Evolutionary conservation across 1,140 invertebrate species (phyloP).

Genomic region (Zaprionus camerounensis): DNA sequence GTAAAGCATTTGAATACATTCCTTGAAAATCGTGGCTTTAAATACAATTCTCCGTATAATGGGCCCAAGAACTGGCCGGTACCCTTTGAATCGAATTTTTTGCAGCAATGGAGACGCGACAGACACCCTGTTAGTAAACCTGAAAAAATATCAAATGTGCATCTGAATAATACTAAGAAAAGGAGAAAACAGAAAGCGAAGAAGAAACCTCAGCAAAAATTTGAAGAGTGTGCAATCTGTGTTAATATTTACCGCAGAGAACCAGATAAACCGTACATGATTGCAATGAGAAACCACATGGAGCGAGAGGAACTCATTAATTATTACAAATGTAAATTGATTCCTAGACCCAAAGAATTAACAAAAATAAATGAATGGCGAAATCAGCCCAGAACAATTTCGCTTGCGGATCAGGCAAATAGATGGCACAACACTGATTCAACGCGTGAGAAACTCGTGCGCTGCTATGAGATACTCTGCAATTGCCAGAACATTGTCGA

Average conservation of each 20-base stretch:
- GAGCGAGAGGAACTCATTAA: slow-evolving; percentile 7
- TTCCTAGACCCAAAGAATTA: background rate
- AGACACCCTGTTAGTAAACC: background rate
- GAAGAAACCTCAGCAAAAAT: background rate
- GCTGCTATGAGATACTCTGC: slow-evolving; percentile 18
- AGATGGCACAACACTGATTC: background rate
- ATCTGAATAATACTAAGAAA: background rate
- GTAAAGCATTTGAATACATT: background rate
- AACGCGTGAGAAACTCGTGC: background rate
- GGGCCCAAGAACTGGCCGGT: slow-evolving; percentile 14
- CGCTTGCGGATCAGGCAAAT: background rate
- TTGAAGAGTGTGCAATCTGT: slow-evolving; percentile 24
- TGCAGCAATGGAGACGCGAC: background rate
- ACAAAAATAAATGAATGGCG: background rate
- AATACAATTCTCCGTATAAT: background rate
- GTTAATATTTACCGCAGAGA: background rate
- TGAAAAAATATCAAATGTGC: background rate
- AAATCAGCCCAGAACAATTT: background rate
- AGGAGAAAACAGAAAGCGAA: background rate
- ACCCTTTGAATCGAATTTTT: slow-evolving; percentile 2
- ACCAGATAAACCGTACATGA: slow-evolving; percentile 40
- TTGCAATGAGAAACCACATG: slow-evolving; percentile 19
- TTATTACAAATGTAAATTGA: slow-evolving; percentile 28
- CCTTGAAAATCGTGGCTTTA: background rate
- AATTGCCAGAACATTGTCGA: slow-evolving; percentile 26